Evolutionary conservation across 2,888 invertebrate genomes (phyloP).

Genomic region (Tiliacea aurago): DNA sequence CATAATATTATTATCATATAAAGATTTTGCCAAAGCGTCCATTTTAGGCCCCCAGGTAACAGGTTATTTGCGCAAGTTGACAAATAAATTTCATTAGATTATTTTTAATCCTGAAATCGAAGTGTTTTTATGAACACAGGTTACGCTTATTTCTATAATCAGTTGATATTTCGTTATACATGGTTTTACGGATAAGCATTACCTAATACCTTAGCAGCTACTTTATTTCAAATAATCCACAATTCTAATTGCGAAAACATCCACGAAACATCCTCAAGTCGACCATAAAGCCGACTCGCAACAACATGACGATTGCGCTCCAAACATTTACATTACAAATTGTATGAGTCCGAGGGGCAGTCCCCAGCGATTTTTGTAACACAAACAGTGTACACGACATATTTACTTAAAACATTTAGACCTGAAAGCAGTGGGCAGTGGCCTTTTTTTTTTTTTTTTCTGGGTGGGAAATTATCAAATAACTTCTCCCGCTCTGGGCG

Average conservation of each 20-base stretch:
- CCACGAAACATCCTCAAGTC: constrained; percentile 5
- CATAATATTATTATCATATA: too few species aligned
- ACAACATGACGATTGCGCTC: constrained; percentile 44
- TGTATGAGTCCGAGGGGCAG: constrained; percentile 70
- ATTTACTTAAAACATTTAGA: constrained; percentile 54
- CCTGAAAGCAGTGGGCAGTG: neutral
- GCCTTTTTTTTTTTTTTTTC: too few species aligned
- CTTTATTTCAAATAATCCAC: neutral
- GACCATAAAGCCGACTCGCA: constrained; percentile 34
- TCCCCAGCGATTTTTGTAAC: constrained; percentile 71
- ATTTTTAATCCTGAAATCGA: too few species aligned
- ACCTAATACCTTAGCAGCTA: neutral
- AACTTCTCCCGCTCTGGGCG: too few species aligned
- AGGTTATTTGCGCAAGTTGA: neutral
- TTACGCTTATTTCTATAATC: neutral
- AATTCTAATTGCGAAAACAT: constrained; percentile 37
- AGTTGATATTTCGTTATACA: neutral
- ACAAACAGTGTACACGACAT: constrained; percentile 32
- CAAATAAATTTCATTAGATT: too few species aligned
- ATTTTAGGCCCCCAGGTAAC: too few species aligned
- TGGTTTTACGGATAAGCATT: neutral
- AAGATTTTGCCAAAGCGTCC: too few species aligned
- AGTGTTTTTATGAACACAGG: too few species aligned
- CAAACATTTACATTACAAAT: constrained; percentile 76
- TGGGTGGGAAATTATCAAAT: too few species aligned